phyloP scores from a whole-genome alignment of 2,113 vertebrate genomes.

The Cyprinodon variegatus region DNA sequence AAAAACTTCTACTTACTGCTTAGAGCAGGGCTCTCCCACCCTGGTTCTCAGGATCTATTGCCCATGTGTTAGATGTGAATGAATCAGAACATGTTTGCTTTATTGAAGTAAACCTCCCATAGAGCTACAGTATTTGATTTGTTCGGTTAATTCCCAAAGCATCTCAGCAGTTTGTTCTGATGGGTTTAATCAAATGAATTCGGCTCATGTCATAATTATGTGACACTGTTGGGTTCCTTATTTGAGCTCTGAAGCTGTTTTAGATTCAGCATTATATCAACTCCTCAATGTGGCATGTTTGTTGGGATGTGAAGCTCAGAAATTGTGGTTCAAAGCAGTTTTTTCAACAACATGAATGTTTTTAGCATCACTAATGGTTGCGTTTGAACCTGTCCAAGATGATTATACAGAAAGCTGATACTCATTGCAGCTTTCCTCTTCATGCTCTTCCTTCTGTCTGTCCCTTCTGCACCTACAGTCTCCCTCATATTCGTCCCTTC shows the following conservation, averaged over 20 bases:
- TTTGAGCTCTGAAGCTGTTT: neutral
- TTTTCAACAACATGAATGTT: constrained; percentile 3
- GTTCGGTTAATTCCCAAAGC: constrained; percentile 7
- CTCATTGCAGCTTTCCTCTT: constrained; percentile 49
- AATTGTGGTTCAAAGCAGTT: neutral
- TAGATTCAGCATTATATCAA: constrained; percentile 5
- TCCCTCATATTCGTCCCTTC: constrained; percentile 23
- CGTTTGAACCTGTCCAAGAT: constrained; percentile 31
- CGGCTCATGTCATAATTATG: neutral
- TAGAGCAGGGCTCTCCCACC: too few species aligned
- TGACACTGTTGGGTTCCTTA: neutral
- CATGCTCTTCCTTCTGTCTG: constrained; percentile 43
- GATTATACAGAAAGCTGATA: constrained; percentile 73
- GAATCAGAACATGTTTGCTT: constrained; percentile 22
- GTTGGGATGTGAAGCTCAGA: neutral
- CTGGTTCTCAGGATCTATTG: neutral
- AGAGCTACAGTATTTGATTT: neutral
- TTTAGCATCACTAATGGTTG: constrained; percentile 3
- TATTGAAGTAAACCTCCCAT: constrained; percentile 2
- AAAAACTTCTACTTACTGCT: too few species aligned
- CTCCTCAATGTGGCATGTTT: constrained; percentile 6
- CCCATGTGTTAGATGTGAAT: constrained; percentile 15
- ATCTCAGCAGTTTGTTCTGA: constrained; percentile 16
- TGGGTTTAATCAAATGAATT: constrained; percentile 3
- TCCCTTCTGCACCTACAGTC: constrained; percentile 10